These are phyloP conservation scores for Macrocentrus cingulum DNA, from an alignment of 1,140 invertebrate genomes.

Conservation along the genomic window DNA sequence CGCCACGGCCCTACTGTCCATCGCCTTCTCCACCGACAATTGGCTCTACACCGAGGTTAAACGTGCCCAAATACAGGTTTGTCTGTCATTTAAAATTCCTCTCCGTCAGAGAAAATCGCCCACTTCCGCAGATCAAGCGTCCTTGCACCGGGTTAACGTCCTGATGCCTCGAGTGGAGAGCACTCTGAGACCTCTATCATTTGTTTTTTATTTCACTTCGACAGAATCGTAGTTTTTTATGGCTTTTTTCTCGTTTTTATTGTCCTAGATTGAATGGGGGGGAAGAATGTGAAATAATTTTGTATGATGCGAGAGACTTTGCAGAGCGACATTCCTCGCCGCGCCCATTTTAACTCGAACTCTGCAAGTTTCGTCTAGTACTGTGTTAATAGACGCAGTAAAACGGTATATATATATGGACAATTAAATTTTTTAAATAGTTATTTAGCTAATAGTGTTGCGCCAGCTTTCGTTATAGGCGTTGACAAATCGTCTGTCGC, in stretches of 20 bases:
- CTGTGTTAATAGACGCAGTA: not conserved
- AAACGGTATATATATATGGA: not conserved
- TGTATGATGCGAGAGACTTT: slow-evolving; percentile 3
- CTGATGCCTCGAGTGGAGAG: too few relatives aligned
- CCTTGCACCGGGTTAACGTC: slow-evolving; percentile 32
- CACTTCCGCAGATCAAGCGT: slow-evolving; percentile 28
- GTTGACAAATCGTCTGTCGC: too few relatives aligned
- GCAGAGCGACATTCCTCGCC: slow-evolving; percentile 52
- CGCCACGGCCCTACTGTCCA: slow-evolving; percentile 84
- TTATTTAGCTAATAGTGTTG: not conserved
- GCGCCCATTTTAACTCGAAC: slow-evolving; percentile 51
- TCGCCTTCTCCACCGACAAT: slow-evolving; percentile 93
- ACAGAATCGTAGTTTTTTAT: too few relatives aligned
- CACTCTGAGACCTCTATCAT: too few relatives aligned
- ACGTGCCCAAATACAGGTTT: slow-evolving; percentile 82
- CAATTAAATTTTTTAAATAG: not conserved
- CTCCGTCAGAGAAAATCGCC: slow-evolving; percentile 18
- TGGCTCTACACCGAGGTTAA: slow-evolving; percentile 92
- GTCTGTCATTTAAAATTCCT: slow-evolving; percentile 21
- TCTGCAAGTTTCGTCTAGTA: slow-evolving; percentile 39
- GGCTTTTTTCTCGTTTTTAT: too few relatives aligned
- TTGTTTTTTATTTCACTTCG: too few relatives aligned
- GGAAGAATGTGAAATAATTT: too few relatives aligned
- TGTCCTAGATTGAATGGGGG: too few relatives aligned
- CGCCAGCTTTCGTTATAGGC: not conserved